Percentiles rank a stretch among this genome's conserved stretches.
phyloP scores from a whole-genome alignment of 2,113 vertebrate genomes.

The Terrapene triunguis region DNA sequence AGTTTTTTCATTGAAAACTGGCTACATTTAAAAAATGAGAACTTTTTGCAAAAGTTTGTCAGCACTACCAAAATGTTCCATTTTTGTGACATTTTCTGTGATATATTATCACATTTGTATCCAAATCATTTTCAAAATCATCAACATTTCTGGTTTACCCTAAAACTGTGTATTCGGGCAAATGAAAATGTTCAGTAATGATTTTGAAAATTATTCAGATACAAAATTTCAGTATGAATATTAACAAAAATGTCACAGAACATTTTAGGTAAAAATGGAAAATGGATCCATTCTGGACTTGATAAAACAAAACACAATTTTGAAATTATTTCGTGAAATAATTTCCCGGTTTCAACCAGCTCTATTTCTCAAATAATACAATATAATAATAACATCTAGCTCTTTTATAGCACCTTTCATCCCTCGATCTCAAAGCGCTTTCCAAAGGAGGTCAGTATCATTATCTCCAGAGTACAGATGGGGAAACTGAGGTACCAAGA shows the following conservation, averaged over 20 bases:
- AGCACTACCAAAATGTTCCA: neutral
- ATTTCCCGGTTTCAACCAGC: conserved; percentile 29
- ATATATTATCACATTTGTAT: neutral
- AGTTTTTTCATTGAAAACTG: conserved; percentile 47
- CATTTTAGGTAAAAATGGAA: conserved; percentile 18
- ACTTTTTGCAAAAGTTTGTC: neutral
- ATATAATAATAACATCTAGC: conserved; percentile 34
- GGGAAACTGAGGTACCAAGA: neutral
- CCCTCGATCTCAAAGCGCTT: neutral
- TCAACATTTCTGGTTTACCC: neutral
- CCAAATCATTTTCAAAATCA: neutral
- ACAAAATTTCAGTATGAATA: conserved; percentile 58
- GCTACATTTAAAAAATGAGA: conserved; percentile 51
- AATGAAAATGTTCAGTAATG: neutral
- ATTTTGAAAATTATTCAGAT: conserved; percentile 64
- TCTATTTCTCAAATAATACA: conserved; percentile 50
- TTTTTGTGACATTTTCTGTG: neutral
- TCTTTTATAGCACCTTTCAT: neutral
- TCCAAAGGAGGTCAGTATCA: neutral
- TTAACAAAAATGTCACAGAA: conserved; percentile 33
- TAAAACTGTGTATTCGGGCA: conserved; percentile 20
- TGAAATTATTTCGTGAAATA: neutral
- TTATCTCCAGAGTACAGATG: neutral
- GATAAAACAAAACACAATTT: neutral
- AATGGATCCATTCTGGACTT: conserved; percentile 23